phyloP scores from a whole-genome alignment of 1,140 invertebrate species.

The Goniozus legneri region DNA sequence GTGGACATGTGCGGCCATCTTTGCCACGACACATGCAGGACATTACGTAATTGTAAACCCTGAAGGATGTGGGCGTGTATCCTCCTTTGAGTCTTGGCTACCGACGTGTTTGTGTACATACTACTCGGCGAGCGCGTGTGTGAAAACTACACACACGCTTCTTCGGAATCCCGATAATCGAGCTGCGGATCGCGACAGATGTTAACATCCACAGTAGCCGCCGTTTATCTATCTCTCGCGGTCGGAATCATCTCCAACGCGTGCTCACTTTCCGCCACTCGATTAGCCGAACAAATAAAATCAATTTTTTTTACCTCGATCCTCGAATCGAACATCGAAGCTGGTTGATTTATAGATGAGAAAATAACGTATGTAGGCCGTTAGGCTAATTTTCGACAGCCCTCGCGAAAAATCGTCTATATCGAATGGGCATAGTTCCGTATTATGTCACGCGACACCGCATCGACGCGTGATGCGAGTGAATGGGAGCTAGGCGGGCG shows the following conservation, averaged over 20 bases:
- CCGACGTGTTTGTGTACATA: no score
- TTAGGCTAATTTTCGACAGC: no score
- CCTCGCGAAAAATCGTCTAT: no score
- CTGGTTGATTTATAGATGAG: no score
- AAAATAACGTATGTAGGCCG: no score
- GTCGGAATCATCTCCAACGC: no score
- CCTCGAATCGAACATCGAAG: no score
- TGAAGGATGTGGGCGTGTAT: conserved; percentile 40
- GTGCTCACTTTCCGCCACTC: no score
- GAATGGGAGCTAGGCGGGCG: conserved; percentile 33
- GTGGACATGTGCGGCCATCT: conserved; percentile 23
- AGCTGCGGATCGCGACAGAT: conserved; percentile 33
- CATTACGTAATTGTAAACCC: conserved; percentile 41
- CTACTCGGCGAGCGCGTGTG: conserved; percentile 13
- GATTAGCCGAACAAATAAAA: no score
- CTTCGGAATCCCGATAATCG: conserved; percentile 27
- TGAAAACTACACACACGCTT: conserved; percentile 7
- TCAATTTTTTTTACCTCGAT: no score
- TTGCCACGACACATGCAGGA: conserved; percentile 28
- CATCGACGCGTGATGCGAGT: conserved; percentile 21
- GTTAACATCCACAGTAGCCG: conserved; percentile 27
- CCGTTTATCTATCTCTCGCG: no score
- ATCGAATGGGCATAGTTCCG: conserved; percentile 18
- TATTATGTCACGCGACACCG: conserved; percentile 35
- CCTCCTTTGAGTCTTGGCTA: no score